Evolutionary conservation across 2,888 invertebrate genomes (phyloP), one percentile per base, ranked within the genome.

Genomic region (Punctoribates punctum): DNA sequence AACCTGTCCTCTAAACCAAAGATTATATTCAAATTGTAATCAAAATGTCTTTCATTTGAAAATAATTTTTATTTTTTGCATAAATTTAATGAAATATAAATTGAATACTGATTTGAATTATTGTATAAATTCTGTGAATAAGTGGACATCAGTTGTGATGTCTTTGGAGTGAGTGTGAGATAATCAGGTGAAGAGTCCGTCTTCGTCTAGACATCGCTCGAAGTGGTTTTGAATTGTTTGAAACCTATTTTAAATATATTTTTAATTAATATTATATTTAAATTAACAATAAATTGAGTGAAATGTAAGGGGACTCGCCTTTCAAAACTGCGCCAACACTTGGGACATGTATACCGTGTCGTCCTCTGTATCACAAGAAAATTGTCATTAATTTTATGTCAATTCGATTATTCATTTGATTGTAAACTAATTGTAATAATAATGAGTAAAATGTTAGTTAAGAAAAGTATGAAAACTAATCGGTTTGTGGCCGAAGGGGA

Each of bases 1-100:
- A 74, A 38, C 74, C 74, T 13, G 62, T 74, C 38, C 34, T 74
- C 5, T 74, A 38, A 51, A 51, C n/a, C 51, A 51, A 51, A 51
- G 4, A 17, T 13, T 6, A n/a, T n/a, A 54, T 25, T 23, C 9
- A 20, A n/a, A n/a, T 20, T 23, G 1, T 23, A 57, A 23, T 8
- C 23, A 3, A 23, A 27, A 20, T 60, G 27, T 60, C 60, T 8
- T 60, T 60, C 11, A n/a, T 3, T 5, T 4, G 34, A 27, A 27
- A 15, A 6, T 27, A 15, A 29, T 29, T n/a, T 62, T 17, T 62
- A 23, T 57, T 57, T 57, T 23, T 57, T 4, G 51, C 60, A 60
- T 20, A 20, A 60, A 60, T 13, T 60, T 25, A 23, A 27, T 60
- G 60, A 15, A 60, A 9, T 27, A 13, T 60, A 6, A 60, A 60